These are phyloP conservation scores for Tetanocera ferruginea DNA, from an alignment of 2,888 invertebrate genomes.

Conservation along the genomic window DNA sequence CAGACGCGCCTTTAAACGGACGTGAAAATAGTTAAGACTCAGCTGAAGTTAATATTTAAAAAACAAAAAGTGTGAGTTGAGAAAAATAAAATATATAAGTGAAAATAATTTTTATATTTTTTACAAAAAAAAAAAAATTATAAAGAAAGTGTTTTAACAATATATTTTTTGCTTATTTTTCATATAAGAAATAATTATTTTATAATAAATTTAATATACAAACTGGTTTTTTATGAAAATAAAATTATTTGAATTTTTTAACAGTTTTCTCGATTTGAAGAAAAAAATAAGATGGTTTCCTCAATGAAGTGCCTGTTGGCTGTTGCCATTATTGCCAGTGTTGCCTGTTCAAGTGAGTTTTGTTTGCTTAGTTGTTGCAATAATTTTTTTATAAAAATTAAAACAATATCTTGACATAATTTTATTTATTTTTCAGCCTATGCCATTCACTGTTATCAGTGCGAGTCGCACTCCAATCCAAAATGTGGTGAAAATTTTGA, in stretches of 20 bases:
- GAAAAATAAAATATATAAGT: not conserved
- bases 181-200: too few species aligned
- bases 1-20: slow-evolving; percentile 1
- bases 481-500: slow-evolving; percentile 65
- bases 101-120: not conserved
- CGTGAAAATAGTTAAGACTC: not conserved
- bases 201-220: not conserved
- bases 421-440: slow-evolving; percentile 53
- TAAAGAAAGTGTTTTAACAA: not conserved
- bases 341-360: slow-evolving; percentile 61
- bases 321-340: slow-evolving; percentile 57
- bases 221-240: not conserved
- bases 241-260: slow-evolving; percentile 25
- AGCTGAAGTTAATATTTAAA: not conserved
- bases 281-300: slow-evolving; percentile 58
- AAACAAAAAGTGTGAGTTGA: not conserved
- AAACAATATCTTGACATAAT: not conserved
- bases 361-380: not conserved
- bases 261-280: not conserved
- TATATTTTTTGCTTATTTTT: not conserved
- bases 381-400: not conserved
- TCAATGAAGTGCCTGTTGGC: slow-evolving; percentile 57
- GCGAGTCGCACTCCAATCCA: slow-evolving; percentile 60
- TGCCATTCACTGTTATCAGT: slow-evolving; percentile 66
- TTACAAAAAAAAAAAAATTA: not conserved